Evolutionary conservation across 2,113 vertebrate genomes (phyloP).

Genomic region (Perognathus longimembris): DNA sequence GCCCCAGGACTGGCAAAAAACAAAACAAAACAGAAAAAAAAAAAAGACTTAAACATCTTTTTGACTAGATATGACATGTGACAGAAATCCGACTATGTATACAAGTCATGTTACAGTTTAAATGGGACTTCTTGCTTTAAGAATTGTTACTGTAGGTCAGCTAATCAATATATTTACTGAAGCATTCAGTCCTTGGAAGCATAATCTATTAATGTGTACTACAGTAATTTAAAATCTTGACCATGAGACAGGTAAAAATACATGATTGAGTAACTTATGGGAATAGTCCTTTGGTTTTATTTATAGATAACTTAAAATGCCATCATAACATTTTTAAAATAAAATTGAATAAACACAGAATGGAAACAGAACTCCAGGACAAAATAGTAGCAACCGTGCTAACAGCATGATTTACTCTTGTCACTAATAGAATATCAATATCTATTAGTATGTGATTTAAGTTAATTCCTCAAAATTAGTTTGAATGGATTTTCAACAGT

Average conservation of each 20-base stretch:
- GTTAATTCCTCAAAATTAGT: conserved; percentile 53
- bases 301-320: conserved; percentile 53
- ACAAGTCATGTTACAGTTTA: not conserved
- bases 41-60: conserved; percentile 14
- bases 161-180: conserved; percentile 3
- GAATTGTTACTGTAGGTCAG: not conserved
- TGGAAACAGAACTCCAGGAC: conserved; percentile 11
- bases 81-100: not conserved
- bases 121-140: not conserved
- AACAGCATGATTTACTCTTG: conserved; percentile 27
- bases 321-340: conserved; percentile 13
- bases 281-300: conserved; percentile 37
- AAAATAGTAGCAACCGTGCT: not conserved
- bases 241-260: not conserved
- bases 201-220: not conserved
- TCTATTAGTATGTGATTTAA: conserved; percentile 42
- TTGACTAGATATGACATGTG: not conserved
- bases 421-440: conserved; percentile 36
- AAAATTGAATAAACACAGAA: conserved; percentile 7
- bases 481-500: conserved; percentile 24
- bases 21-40: no score
- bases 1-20: no score
- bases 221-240: conserved; percentile 32
- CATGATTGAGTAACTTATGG: conserved; percentile 34
- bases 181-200: not conserved